These are phyloP conservation scores for Papilio helenus DNA, from an alignment of 1,140 invertebrate genomes.

Conservation along the genomic window DNA sequence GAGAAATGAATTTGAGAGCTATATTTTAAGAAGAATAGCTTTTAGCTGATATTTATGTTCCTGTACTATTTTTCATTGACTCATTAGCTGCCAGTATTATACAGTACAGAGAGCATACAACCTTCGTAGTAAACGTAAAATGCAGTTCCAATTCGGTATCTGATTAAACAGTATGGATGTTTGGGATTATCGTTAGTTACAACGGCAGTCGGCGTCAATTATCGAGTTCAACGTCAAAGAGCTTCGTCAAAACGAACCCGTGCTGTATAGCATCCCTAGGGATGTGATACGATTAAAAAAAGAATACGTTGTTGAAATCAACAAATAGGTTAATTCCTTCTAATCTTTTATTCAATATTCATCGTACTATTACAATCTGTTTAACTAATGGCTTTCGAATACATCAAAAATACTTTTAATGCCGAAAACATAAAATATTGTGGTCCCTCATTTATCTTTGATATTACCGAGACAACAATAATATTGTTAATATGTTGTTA, in stretches of 20 bases:
- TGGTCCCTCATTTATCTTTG: no score
- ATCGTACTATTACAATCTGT: no score
- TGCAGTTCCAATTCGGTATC: not conserved
- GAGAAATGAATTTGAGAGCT: not conserved
- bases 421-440: no score
- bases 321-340: not conserved
- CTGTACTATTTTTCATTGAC: not conserved
- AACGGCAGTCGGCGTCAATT: slow-evolving; percentile 1
- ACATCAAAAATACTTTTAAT: no score
- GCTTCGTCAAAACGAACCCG: slow-evolving; percentile 8
- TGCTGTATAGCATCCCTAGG: not conserved
- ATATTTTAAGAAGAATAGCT: no score
- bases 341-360: not conserved
- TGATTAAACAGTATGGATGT: slow-evolving; percentile 1
- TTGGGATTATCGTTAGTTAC: slow-evolving; percentile 16
- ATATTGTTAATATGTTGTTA: no score
- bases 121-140: not conserved
- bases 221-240: slow-evolving; percentile 3
- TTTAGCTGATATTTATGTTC: no score
- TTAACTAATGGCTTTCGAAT: no score
- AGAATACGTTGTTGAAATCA: not conserved
- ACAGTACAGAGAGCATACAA: not conserved
- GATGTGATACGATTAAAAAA: not conserved
- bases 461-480: no score
- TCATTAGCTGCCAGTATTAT: not conserved